Base-by-base conservation (phyloP, 2,113 vertebrate species). In the Pholis gunnellus region DNA sequence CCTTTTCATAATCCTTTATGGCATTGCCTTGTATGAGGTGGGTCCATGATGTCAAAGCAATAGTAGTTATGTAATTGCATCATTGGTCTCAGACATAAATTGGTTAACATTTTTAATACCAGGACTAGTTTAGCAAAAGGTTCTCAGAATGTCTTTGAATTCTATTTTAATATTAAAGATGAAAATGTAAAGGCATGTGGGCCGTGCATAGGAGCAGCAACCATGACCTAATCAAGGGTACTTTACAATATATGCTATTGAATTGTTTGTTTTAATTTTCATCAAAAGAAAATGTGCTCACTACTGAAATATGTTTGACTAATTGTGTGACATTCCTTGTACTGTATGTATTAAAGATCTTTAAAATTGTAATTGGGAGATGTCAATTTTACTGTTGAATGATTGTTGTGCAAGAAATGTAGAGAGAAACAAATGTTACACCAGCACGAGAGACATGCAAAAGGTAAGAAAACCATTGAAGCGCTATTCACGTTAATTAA, bases 371-470 rank as follows among this genome's bases (percentile, higher is more conserved):
- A 25, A 67, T 69, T 44, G 4, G 44, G 63, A 78, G 17, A 42
- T 10, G 0, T 2, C 20, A 13, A 2, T 25, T 75, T 72, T n/a
- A 48, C 1, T 60, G 13, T 48, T 13, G 4, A 17, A 7, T 54
- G 50, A 50, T 42, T 52, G 38, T 40, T 63, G 13, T 42, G 27
- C 17, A 83, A 9, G 38, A 80, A 66, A 73, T 65, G 48, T 63
- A n/a, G 29, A 67, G 4, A 65, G 20, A 42, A 27, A 15, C 29
- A 52, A 83, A 44, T 46, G 4, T 31, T 25, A 9, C 34, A 56
- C 13, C 50, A 38, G 34, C 8, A 44, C 9, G 38, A 60, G n/a
- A 42, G 36, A 59, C 1, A 0, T 18, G 2, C 14, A 57, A 11
- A 59, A 9, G 4, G n/a, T 27, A 56, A 25, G n/a, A 72, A 15